Evolutionary conservation across 2,888 invertebrate species (phyloP), one percentile per base, ranked within the genome.

Genomic region (Furcula furcula): DNA sequence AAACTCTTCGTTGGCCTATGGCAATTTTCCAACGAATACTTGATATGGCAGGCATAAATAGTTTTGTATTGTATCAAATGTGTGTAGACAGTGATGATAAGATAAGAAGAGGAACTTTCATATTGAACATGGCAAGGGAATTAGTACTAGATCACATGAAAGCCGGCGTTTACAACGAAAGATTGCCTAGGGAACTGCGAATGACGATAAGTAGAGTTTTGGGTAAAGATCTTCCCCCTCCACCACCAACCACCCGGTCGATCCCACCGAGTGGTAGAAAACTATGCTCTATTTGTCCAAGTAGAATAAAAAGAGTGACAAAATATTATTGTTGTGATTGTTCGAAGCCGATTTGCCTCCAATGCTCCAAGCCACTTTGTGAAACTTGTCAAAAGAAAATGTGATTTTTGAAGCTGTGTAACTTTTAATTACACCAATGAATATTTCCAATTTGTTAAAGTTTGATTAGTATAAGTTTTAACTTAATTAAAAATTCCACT

Each of bases 331-430:
- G 26, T 13, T 26, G 26, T 15, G 26, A 11, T 26, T 26, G 5
- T 26, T 13, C 4, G 13, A 11, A 26, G 13, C 13, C 26, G 11
- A 26, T 13, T 14, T 26, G 26, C 26, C 13, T 13, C n/a, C 26
- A 26, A 13, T 12, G 13, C 26, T 12, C 26, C 3, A 13, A 13
- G 34, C 18, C 38, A 29, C 32, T 38, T 47, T 49, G 31, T 34
- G 46, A 45, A 19, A n/a, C n/a, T n/a, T n/a, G n/a, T n/a, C n/a
- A n/a, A n/a, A n/a, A n/a, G n/a, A n/a, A n/a, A n/a, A n/a, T n/a
- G n/a, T n/a, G n/a, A n/a, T n/a, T n/a, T n/a, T n/a, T n/a, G n/a
- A n/a, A n/a, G n/a, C n/a, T n/a, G n/a, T n/a, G n/a, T n/a, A n/a
- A n/a, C n/a, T n/a, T n/a, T n/a, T n/a, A n/a, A n/a, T n/a, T n/a